Evolutionary conservation across 2,888 invertebrate species (phyloP).

Genomic region (Acronicta leporina): DNA sequence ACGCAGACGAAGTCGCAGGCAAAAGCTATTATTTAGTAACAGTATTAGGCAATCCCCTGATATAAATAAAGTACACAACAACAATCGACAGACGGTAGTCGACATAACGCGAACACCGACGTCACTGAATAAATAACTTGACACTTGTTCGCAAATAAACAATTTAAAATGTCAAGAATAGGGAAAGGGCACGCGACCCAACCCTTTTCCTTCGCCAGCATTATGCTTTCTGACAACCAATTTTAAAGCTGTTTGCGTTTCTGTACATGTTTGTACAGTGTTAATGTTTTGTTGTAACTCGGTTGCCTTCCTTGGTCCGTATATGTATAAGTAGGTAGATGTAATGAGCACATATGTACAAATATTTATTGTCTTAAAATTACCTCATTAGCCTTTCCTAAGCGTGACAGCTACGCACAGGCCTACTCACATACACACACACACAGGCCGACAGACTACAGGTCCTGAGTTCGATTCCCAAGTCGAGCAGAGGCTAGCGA

Average conservation of each 20-base stretch:
- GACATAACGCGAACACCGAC: constrained; percentile 49
- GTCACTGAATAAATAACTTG: constrained; percentile 85
- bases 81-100: constrained; percentile 38
- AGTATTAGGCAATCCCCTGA: not conserved
- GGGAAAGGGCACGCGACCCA: constrained; percentile 80
- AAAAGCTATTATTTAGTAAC: too few relatives aligned
- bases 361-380: too few relatives aligned
- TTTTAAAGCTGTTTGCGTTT: constrained; percentile 77
- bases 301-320: not conserved
- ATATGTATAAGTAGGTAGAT: not conserved
- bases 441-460: too few relatives aligned
- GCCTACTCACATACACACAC: too few relatives aligned
- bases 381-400: too few relatives aligned
- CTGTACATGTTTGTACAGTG: constrained; percentile 58
- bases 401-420: too few relatives aligned
- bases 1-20: too few relatives aligned
- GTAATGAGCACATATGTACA: not conserved
- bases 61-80: constrained; percentile 2
- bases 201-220: constrained; percentile 81
- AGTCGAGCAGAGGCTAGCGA: too few relatives aligned
- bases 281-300: constrained; percentile 49
- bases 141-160: constrained; percentile 88
- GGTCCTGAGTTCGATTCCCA: too few relatives aligned
- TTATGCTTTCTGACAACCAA: constrained; percentile 86
- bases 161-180: constrained; percentile 89